Evolutionary conservation across 2,888 invertebrate species (phyloP), one percentile per base, ranked within the genome.

Genomic region (Chloromyia formosa): DNA sequence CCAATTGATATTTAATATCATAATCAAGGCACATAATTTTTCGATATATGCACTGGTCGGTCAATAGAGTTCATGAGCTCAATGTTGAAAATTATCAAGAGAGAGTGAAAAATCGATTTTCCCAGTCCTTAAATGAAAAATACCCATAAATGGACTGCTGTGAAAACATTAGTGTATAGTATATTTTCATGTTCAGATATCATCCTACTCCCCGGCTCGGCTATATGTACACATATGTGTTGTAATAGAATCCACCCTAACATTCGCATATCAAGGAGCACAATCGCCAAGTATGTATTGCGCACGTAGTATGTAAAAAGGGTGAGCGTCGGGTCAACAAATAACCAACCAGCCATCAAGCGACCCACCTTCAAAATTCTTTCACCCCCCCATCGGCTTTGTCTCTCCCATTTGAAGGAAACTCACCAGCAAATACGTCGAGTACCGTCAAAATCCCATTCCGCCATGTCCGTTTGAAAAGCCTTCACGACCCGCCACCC

Each of bases 241-340:
- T 49, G 49, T 49, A 49, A 49, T n/a, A 12, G 27, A 35, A 40
- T 62, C n/a, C 62, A 62, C 27, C 27, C 60, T 23, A 9, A 23
- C 20, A n/a, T 23, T 10, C 23, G 1, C 27, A n/a, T 10, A 49
- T 22, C 20, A 62, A 23, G 27, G 27, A 35, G 27, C 16, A n/a
- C 49, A 49, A 49, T 49, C 49, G 49, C 5, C 12, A 49, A 20
- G 20, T 22, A 66, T 20, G 45, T 22, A 49, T 12, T 66, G 66
- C 66, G 66, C 66, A 66, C 18, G 20, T 45, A 66, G 45, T 66
- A 66, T 66, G 35, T 49, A 22, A 62, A 62, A 66, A 49, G 66
- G 49, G 40, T n/a, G 27, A 62, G 40, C 16, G 62, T 40, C 16
- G 35, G 66, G 66, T 49, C 66, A 66, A n/a, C 35, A 45, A 60